Percentiles rank a stretch among this genome's conserved stretches.
Conservation (phyloP, 1,140 invertebrate species). For the Drosophila athabasca region DNA sequence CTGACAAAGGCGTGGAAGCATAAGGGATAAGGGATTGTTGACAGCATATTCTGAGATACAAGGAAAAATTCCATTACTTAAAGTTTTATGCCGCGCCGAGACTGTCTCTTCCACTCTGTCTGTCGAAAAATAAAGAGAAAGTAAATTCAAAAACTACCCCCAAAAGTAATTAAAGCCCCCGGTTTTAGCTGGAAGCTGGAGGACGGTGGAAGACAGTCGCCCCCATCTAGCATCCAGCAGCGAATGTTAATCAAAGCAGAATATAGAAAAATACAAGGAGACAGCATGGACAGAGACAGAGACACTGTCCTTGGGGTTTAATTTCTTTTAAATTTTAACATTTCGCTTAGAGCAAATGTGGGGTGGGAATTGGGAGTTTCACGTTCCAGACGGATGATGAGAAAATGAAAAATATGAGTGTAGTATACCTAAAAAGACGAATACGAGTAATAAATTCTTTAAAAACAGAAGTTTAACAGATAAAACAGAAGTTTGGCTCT, state of each 20-base stretch:
- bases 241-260: conserved; percentile 77
- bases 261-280: conserved; percentile 64
- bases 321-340: conserved; percentile 76
- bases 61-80: conserved; percentile 30
- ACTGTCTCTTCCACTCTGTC: conserved; percentile 25
- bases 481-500: too few relatives aligned
- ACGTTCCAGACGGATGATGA: not conserved
- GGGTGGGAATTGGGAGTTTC: conserved; percentile 3
- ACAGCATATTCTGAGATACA: conserved; percentile 15
- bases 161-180: conserved; percentile 78
- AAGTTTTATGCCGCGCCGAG: conserved; percentile 25
- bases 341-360: conserved; percentile 45
- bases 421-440: not conserved
- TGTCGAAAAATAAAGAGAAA: conserved; percentile 20
- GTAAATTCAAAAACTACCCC: conserved; percentile 68
- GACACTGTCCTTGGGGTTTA: conserved; percentile 72
- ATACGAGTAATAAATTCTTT: too few relatives aligned
- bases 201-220: conserved; percentile 3
- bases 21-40: conserved; percentile 14
- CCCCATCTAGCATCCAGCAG: conserved; percentile 20
- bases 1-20: conserved; percentile 18
- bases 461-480: too few relatives aligned
- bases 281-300: conserved; percentile 21
- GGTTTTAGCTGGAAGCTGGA: conserved; percentile 34
- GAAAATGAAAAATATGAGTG: not conserved